Conservation (phyloP, 1,140 invertebrate genomes). For the Drosophila takahashii region DNA sequence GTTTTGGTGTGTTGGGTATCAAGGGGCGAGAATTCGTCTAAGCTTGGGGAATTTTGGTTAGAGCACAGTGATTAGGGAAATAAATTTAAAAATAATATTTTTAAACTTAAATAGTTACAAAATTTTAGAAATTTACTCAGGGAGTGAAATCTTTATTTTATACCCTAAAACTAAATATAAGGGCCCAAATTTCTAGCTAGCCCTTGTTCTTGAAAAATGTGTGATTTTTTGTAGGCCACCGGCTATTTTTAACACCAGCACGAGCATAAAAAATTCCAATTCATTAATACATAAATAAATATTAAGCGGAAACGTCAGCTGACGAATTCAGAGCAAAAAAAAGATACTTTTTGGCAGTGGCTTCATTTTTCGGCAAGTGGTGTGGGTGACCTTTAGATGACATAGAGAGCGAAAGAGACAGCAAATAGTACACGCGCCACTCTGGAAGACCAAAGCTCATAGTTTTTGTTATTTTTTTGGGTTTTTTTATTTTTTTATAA, state of each 20-base stretch:
- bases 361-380: conserved; percentile 28
- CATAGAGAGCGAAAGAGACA: conserved; percentile 51
- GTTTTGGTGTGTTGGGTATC: conserved; percentile 1
- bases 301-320: conserved; percentile 54
- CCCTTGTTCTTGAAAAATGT: conserved; percentile 11
- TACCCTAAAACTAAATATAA: too few species aligned
- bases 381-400: conserved; percentile 75
- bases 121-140: not conserved
- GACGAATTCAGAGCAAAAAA: conserved; percentile 29
- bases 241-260: conserved; percentile 48
- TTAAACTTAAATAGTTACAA: too few species aligned
- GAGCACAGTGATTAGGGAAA: not conserved
- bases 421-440: conserved; percentile 43
- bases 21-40: not conserved
- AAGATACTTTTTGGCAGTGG: conserved; percentile 41
- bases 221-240: conserved; percentile 2
- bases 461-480: conserved; percentile 9
- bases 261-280: conserved; percentile 55
- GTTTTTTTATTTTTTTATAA: conserved; percentile 25
- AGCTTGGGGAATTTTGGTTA: not conserved
- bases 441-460: conserved; percentile 71
- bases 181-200: not conserved
- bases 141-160: not conserved
- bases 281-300: conserved; percentile 54
- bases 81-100: too few species aligned